These are phyloP conservation scores for Octodonta nipae DNA, from an alignment of 2,888 invertebrate species.

Conservation along the genomic window DNA sequence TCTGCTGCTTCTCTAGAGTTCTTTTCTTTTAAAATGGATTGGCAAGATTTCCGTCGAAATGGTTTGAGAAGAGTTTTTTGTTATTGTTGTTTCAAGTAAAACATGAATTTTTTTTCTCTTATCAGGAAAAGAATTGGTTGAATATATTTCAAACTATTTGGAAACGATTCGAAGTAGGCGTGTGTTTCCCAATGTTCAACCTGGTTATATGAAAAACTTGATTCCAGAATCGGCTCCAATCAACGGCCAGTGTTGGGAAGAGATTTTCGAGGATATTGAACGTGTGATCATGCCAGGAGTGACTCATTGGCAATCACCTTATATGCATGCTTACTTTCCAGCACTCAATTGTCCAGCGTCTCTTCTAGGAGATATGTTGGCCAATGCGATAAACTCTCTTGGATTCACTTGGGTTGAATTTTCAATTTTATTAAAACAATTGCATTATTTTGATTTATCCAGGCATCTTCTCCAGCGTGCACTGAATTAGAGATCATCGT, in stretches of 20 bases:
- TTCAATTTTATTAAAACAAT: no score
- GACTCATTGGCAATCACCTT: slow-evolving; percentile 92
- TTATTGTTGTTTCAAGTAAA: no score
- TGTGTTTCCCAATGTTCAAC: slow-evolving; percentile 87
- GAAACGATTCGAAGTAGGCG: slow-evolving; percentile 76
- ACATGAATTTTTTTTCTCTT: no score
- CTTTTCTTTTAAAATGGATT: no score
- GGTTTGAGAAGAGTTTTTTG: no score
- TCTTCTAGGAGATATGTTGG: slow-evolving; percentile 87
- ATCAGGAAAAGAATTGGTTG: slow-evolving; percentile 78
- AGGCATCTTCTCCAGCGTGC: slow-evolving; percentile 94
- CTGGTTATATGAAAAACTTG: slow-evolving; percentile 80
- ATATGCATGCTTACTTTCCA: slow-evolving; percentile 97
- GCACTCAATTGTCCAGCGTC: slow-evolving; percentile 89
- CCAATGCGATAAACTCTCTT: slow-evolving; percentile 84
- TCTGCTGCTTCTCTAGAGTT: no score
- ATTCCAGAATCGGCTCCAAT: slow-evolving; percentile 78
- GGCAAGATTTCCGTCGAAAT: no score
- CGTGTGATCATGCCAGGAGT: slow-evolving; percentile 94
- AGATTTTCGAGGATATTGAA: slow-evolving; percentile 85
- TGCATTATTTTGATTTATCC: no score
- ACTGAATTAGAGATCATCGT: slow-evolving; percentile 95
- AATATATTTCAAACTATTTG: slow-evolving; percentile 94
- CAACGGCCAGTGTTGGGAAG: slow-evolving; percentile 79
- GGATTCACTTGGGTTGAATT: slow-evolving; percentile 89